A percentile compares a stretch with the other conserved stretches of the same genome.
phyloP scores from a whole-genome alignment of 2,113 vertebrate species.

The Taurulus bubalis region DNA sequence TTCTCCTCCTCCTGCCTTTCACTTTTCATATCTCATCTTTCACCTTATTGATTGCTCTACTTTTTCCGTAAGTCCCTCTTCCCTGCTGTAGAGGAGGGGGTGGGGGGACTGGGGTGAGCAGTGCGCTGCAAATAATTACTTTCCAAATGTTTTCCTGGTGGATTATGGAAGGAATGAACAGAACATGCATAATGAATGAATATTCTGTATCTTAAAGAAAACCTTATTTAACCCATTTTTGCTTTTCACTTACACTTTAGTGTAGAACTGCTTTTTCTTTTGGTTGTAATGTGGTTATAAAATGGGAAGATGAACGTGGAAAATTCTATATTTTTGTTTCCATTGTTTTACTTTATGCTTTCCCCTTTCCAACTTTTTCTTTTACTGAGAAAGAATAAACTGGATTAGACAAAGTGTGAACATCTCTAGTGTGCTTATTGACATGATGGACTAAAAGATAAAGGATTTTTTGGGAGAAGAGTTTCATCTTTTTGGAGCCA shows the following conservation, averaged over 20 bases:
- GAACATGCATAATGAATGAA: constrained; percentile 81
- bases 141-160: constrained; percentile 86
- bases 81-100: constrained; percentile 44
- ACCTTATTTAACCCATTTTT: constrained; percentile 95
- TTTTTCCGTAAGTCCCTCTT: constrained; percentile 34
- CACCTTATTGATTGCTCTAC: constrained; percentile 59
- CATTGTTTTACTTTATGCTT: constrained; percentile 62
- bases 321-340: constrained; percentile 83
- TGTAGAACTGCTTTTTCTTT: constrained; percentile 92
- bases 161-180: constrained; percentile 83
- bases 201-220: constrained; percentile 93
- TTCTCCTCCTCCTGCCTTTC: constrained; percentile 35
- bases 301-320: constrained; percentile 65
- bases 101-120: constrained; percentile 19
- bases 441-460: background rate
- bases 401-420: constrained; percentile 86
- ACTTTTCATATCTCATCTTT: constrained; percentile 53
- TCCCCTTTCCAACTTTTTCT: constrained; percentile 81
- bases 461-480: background rate
- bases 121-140: constrained; percentile 59
- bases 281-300: constrained; percentile 85
- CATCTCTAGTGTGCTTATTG: constrained; percentile 58
- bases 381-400: constrained; percentile 96
- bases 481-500: background rate
- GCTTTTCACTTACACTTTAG: constrained; percentile 94